These are phyloP conservation scores for Eulemur macaco DNA, from an alignment of 2,113 vertebrate species.

Conservation along the genomic window DNA sequence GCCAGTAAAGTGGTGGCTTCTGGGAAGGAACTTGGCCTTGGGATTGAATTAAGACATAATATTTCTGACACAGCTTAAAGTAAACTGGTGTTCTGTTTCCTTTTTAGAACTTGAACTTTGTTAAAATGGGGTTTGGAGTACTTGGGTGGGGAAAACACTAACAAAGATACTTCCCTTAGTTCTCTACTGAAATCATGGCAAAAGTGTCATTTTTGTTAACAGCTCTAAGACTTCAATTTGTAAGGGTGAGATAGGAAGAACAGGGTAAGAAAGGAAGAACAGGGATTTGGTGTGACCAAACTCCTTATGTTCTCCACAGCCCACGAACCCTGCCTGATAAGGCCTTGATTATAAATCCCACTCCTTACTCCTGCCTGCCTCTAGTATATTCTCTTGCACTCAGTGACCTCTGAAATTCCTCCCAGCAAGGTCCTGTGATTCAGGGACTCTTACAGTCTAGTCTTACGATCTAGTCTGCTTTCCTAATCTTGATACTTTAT, in stretches of 20 bases:
- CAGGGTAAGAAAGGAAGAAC: neutral
- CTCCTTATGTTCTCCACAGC: neutral
- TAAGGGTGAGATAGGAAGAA: neutral
- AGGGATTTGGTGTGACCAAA: neutral
- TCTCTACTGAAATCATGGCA: constrained; percentile 35
- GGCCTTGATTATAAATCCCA: constrained; percentile 7
- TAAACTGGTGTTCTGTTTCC: constrained; percentile 34
- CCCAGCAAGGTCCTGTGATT: neutral
- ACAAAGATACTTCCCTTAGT: neutral
- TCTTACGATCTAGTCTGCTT: constrained; percentile 31
- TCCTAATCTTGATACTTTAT: constrained; percentile 32
- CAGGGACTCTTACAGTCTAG: neutral
- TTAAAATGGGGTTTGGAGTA: constrained; percentile 24
- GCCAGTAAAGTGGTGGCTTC: constrained; percentile 49
- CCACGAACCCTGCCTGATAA: neutral
- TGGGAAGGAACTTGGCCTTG: constrained; percentile 55
- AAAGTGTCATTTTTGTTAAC: neutral
- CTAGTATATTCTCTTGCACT: constrained; percentile 15
- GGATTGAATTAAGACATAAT: constrained; percentile 49
- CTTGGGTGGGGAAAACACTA: neutral
- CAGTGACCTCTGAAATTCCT: neutral
- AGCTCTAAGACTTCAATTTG: neutral
- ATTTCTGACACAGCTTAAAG: constrained; percentile 44
- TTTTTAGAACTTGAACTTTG: constrained; percentile 43
- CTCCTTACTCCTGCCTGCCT: neutral